phyloP scores from a whole-genome alignment of 2,888 invertebrate genomes.

The Parochlus steinenii region DNA sequence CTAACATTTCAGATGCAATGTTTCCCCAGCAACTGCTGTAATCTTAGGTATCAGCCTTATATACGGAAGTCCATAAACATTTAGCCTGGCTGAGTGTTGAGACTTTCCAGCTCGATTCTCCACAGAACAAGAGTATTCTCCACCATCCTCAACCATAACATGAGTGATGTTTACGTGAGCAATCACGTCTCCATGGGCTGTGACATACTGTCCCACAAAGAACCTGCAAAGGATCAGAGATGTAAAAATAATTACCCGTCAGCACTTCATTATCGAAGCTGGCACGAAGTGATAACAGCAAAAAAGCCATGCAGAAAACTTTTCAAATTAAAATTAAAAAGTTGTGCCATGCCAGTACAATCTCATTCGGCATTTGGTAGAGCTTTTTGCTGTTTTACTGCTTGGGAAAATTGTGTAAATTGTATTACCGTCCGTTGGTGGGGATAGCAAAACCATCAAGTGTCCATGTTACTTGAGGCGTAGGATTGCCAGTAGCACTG shows the following conservation, averaged over 20 bases:
- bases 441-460: slow-evolving; percentile 59
- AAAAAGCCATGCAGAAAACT: neutral
- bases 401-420: slow-evolving; percentile 14
- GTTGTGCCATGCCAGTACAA: too few relatives aligned
- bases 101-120: slow-evolving; percentile 58
- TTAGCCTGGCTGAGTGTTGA: slow-evolving; percentile 55
- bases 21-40: slow-evolving; percentile 64
- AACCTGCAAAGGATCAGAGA: slow-evolving; percentile 36
- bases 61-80: slow-evolving; percentile 66
- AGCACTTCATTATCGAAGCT: neutral
- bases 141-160: slow-evolving; percentile 63
- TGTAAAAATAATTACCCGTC: neutral
- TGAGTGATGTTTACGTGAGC: slow-evolving; percentile 70
- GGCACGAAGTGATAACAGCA: neutral
- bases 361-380: too few relatives aligned
- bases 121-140: slow-evolving; percentile 60
- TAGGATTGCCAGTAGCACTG: slow-evolving; percentile 61
- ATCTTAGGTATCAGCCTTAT: slow-evolving; percentile 65
- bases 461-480: slow-evolving; percentile 62
- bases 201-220: slow-evolving; percentile 61
- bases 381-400: too few relatives aligned
- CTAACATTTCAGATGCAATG: slow-evolving; percentile 45
- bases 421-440: slow-evolving; percentile 34
- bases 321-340: neutral
- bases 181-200: slow-evolving; percentile 62